A percentile compares a stretch with the other conserved stretches of the same genome.
phyloP scores from a whole-genome alignment of 2,113 vertebrate species.

The Mormoops blainvillei region DNA sequence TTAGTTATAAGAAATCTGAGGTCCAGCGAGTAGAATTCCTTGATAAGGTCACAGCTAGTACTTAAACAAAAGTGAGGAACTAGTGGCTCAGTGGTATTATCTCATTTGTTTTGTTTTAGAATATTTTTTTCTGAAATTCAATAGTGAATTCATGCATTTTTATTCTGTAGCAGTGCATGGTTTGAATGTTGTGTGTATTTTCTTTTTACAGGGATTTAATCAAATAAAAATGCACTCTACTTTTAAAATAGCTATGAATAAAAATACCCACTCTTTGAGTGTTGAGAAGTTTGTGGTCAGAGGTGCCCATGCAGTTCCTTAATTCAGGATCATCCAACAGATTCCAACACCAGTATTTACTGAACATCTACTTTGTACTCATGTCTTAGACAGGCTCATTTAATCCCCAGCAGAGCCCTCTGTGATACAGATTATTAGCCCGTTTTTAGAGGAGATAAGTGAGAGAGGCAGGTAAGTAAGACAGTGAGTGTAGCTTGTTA shows the following conservation, averaged over 20 bases:
- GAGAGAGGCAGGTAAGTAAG: not conserved
- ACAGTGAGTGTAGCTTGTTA: not conserved
- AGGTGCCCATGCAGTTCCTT: not conserved
- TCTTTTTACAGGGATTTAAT: conserved; percentile 37
- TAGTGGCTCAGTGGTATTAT: not conserved
- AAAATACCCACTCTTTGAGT: not conserved
- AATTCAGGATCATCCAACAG: not conserved
- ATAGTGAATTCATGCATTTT: not conserved
- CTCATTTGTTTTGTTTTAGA: conserved; percentile 41
- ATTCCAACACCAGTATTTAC: not conserved
- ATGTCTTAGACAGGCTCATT: not conserved
- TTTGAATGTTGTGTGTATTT: conserved; percentile 7
- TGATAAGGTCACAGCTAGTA: not conserved
- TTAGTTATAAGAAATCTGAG: not conserved
- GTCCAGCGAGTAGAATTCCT: not conserved
- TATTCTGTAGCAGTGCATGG: not conserved
- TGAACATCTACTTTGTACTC: not conserved
- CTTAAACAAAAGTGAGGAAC: not conserved
- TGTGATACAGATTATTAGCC: not conserved
- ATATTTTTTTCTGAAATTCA: conserved; percentile 29
- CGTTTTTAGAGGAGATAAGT: not conserved
- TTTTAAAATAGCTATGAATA: not conserved
- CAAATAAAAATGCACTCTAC: conserved; percentile 46
- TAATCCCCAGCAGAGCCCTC: not conserved
- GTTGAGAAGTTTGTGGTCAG: not conserved